phyloP scores from a whole-genome alignment of 1,140 invertebrate genomes.

The Rhopalosiphum maidis region DNA sequence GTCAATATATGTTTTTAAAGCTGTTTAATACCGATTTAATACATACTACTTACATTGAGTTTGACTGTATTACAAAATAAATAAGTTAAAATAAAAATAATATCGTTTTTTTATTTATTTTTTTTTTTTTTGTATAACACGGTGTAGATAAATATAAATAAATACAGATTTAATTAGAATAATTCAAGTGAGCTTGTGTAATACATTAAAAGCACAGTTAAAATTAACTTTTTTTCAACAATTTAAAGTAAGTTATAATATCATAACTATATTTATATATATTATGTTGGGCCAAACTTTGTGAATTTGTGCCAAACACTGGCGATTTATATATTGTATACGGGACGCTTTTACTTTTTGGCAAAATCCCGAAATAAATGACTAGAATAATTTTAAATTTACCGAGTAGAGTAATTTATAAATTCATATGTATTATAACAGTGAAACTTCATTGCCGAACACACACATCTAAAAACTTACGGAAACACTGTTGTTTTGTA shows the following conservation, averaged over 20 bases:
- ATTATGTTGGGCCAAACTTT: conserved; percentile 41
- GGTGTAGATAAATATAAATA: neutral
- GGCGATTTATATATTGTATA: conserved; percentile 30
- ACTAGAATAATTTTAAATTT: conserved; percentile 55
- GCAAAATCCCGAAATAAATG: conserved; percentile 47
- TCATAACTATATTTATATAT: conserved; percentile 27
- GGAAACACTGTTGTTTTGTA: conserved; percentile 13
- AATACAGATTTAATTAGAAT: neutral
- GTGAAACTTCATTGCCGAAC: conserved; percentile 17
- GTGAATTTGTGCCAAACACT: conserved; percentile 45
- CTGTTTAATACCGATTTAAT: neutral
- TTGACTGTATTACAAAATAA: neutral
- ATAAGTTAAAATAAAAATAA: neutral
- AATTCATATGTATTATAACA: conserved; percentile 12
- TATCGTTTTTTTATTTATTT: neutral
- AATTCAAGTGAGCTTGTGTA: neutral
- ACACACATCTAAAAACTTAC: neutral
- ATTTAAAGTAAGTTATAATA: conserved; percentile 37
- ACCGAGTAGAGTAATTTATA: conserved; percentile 21
- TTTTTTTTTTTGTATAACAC: neutral
- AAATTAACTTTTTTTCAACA: conserved; percentile 28
- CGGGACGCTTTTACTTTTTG: conserved; percentile 47
- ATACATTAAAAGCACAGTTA: neutral
- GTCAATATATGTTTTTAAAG: neutral
- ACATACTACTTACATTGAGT: neutral